Base-by-base conservation (phyloP, 2,113 vertebrate genomes). In the Lota lota region DNA sequence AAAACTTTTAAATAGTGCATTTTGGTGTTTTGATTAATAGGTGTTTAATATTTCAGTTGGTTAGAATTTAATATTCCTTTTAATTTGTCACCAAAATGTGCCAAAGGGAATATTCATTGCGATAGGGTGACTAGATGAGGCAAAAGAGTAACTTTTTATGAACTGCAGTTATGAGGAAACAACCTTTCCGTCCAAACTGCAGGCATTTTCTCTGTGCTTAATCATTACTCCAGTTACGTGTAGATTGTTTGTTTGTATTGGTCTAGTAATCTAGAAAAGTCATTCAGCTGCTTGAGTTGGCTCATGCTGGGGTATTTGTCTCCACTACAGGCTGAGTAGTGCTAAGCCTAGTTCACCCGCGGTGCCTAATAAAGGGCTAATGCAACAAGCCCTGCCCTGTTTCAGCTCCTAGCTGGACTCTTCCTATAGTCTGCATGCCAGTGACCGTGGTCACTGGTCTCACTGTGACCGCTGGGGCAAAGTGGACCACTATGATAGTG, bases 351-450 rank as follows among this genome's bases (percentile, higher is more conserved):
- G 64, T 61, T 68, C 53, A 75, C 83, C 82, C 28, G 24, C 62
- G 61, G 77, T 67, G 78, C 58, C 69, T 82, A 61, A 82, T 83
- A 83, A 81, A 80, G 70, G 77, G 67, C 61, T 71, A 66, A 78
- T 66, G 66, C 54, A 72, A 72, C 75, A 86, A 81, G 67, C 56
- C 47, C 72, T 70, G 20, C 66, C 77, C 51, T 63, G 62, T 57
- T 64, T 77, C 74, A 67, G 78, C 78, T 82, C 71, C 63, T 79
- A 71, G 80, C 73, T 60, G 76, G 63, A 74, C 72, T 76, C 64
- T 72, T 83, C 81, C 66, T 73, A 59, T 67, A 81, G 62, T 74
- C 77, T 74, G 67, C 74, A 56, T 24, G 69, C 51, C 64, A 75
- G 59, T 75, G 20, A 67, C 67, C 72, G 36, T 54, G 22, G 68